These are phyloP conservation scores for Odocoileus hemionus DNA, from an alignment of 2,113 vertebrate genomes.

Conservation along the genomic window DNA sequence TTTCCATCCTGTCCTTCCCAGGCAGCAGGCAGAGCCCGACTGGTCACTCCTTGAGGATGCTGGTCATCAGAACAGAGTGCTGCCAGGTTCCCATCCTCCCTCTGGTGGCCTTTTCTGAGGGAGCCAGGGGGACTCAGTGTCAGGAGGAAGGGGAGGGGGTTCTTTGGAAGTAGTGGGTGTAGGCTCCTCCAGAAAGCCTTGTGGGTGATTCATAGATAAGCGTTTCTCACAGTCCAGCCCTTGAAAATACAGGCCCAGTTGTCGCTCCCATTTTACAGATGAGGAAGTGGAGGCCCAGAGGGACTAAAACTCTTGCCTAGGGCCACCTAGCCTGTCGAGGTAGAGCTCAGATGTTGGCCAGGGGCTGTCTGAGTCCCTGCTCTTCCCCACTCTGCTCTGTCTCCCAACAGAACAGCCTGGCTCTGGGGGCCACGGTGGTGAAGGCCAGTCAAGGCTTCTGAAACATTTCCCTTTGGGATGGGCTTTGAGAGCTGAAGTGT, in stretches of 20 bases:
- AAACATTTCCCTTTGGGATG: background rate
- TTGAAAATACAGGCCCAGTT: background rate
- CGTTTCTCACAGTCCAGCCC: background rate
- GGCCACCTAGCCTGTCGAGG: background rate
- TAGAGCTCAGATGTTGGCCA: background rate
- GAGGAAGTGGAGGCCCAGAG: background rate
- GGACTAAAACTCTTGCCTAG: background rate
- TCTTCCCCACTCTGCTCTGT: background rate
- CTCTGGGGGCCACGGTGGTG: background rate
- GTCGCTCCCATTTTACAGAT: background rate
- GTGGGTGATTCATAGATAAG: background rate
- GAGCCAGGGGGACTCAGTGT: background rate
- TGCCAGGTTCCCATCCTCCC: background rate
- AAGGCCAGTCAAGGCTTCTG: background rate
- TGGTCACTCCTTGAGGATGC: background rate
- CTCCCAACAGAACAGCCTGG: background rate
- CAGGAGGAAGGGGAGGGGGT: background rate
- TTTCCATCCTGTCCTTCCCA: conserved; percentile 6
- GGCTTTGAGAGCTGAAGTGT: background rate
- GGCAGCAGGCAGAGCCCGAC: background rate
- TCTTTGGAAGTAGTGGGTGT: background rate
- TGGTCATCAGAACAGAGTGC: background rate
- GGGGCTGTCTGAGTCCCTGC: background rate
- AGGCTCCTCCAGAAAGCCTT: background rate
- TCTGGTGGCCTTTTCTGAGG: background rate